Evolutionary conservation across 2,113 vertebrate species (phyloP).

Genomic region (Microcebus lehilahytsara): DNA sequence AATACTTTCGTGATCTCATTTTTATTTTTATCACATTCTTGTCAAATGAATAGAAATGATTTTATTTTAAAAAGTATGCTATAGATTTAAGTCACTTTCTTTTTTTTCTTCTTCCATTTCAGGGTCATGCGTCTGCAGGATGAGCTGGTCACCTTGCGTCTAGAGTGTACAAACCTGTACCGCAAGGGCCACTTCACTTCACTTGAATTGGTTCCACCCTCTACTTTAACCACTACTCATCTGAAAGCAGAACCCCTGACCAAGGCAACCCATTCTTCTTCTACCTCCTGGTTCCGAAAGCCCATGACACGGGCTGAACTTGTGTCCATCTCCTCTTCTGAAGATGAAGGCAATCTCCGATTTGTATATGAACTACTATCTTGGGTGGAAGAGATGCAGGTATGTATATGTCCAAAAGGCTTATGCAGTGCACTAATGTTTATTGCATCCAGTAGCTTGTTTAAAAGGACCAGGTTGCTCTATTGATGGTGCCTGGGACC

Average conservation of each 20-base stretch:
- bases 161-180: conserved; percentile 96
- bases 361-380: conserved; percentile 98
- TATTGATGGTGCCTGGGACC: neutral
- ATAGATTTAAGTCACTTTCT: neutral
- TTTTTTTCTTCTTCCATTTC: neutral
- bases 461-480: neutral
- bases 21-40: conserved; percentile 60
- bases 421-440: neutral
- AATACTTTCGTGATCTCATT: conserved; percentile 40
- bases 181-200: conserved; percentile 93
- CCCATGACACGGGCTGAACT: conserved; percentile 93
- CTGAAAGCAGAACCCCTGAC: conserved; percentile 82
- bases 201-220: conserved; percentile 83
- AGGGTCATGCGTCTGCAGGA: conserved; percentile 95
- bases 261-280: conserved; percentile 86
- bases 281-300: conserved; percentile 91
- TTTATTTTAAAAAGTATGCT: conserved; percentile 32
- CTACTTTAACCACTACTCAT: conserved; percentile 80
- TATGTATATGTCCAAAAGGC: conserved; percentile 61
- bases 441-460: neutral
- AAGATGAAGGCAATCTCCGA: conserved; percentile 96
- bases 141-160: conserved; percentile 93
- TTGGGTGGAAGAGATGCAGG: conserved; percentile 99
- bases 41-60: conserved; percentile 24
- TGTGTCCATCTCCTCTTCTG: conserved; percentile 95